phyloP scores from a whole-genome alignment of 2,113 vertebrate genomes.

The Setophaga coronata region DNA sequence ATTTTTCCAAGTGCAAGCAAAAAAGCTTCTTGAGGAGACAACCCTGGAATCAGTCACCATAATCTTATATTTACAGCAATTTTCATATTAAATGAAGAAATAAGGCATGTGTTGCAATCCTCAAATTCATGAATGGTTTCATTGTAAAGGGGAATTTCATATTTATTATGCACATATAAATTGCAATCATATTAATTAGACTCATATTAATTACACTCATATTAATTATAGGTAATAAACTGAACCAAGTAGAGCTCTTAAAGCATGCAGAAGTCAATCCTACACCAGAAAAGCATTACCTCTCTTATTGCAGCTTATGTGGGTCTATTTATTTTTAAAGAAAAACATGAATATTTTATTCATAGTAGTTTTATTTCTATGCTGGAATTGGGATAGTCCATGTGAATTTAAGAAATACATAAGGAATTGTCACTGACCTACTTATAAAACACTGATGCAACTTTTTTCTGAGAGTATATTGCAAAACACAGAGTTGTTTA shows the following conservation, averaged over 20 bases:
- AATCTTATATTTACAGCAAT: neutral
- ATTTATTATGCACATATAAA: neutral
- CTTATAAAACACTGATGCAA: constrained; percentile 40
- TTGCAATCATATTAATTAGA: neutral
- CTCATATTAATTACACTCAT: neutral
- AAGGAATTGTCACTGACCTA: constrained; percentile 55
- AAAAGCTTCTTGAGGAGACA: neutral
- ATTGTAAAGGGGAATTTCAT: neutral
- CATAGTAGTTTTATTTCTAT: constrained; percentile 23
- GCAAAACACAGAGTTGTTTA: neutral
- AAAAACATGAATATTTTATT: constrained; percentile 68
- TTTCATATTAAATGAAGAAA: neutral
- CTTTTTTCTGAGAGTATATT: neutral
- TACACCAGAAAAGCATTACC: neutral
- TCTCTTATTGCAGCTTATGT: neutral
- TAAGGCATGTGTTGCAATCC: neutral
- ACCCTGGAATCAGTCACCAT: neutral
- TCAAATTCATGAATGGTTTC: neutral
- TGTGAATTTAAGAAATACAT: constrained; percentile 51
- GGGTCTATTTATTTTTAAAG: constrained; percentile 68
- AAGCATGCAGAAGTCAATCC: neutral
- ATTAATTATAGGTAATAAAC: constrained; percentile 33
- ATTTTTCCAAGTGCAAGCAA: neutral
- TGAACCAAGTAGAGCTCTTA: neutral
- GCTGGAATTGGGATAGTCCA: constrained; percentile 15